These are phyloP conservation scores for Aleiodes testaceus DNA, from an alignment of 2,888 invertebrate genomes.

Conservation along the genomic window DNA sequence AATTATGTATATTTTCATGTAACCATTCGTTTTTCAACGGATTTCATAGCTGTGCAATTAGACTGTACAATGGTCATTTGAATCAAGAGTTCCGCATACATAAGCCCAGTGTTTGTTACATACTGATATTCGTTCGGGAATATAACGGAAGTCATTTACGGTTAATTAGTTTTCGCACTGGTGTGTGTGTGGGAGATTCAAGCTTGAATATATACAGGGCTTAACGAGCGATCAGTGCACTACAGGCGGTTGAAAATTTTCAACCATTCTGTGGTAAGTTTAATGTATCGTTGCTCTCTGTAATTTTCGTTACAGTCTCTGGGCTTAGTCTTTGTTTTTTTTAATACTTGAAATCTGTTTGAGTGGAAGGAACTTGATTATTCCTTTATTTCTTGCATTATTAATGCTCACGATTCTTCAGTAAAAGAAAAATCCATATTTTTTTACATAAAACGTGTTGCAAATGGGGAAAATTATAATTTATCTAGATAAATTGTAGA, in stretches of 20 bases:
- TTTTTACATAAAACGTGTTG: too few relatives aligned
- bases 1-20: slow-evolving; percentile 16
- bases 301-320: too few relatives aligned
- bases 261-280: too few relatives aligned
- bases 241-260: background rate
- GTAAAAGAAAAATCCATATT: too few relatives aligned
- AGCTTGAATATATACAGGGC: background rate
- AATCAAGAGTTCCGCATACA: slow-evolving; percentile 15
- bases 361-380: too few relatives aligned
- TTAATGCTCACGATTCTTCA: too few relatives aligned
- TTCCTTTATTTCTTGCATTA: too few relatives aligned
- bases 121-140: slow-evolving; percentile 10
- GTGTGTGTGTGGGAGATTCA: slow-evolving; percentile 3
- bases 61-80: background rate
- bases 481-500: background rate
- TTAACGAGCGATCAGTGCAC: slow-evolving; percentile 15
- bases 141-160: slow-evolving; percentile 25
- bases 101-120: slow-evolving; percentile 17
- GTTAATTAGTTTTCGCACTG: slow-evolving; percentile 24
- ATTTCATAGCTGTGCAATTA: slow-evolving; percentile 25
- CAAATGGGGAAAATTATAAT: too few relatives aligned
- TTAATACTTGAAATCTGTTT: too few relatives aligned
- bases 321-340: too few relatives aligned
- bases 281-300: too few relatives aligned
- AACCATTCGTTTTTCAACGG: slow-evolving; percentile 35